Evolutionary conservation across 1,140 invertebrate species (phyloP).

Genomic region (Pentalonia nigronervosa): DNA sequence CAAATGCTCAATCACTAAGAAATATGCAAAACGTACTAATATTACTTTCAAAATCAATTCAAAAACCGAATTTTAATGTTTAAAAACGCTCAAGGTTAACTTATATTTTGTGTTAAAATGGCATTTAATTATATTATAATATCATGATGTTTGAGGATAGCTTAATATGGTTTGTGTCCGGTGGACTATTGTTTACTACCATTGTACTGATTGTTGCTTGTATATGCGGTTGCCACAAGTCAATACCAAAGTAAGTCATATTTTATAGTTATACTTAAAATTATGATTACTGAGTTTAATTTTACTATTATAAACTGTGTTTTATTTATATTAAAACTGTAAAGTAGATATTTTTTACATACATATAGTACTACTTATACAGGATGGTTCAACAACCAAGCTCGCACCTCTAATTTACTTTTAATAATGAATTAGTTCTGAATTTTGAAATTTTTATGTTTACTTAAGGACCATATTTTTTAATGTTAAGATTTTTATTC

Average conservation of each 20-base stretch:
- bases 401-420: background rate
- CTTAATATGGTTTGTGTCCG: constrained; percentile 56
- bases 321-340: background rate
- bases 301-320: background rate
- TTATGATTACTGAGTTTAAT: constrained; percentile 1
- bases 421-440: background rate
- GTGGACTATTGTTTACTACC: constrained; percentile 47
- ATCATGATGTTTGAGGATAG: constrained; percentile 51
- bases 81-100: background rate
- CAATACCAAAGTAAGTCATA: constrained; percentile 62
- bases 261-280: constrained; percentile 40
- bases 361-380: background rate
- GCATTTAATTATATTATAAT: constrained; percentile 28
- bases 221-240: constrained; percentile 63
- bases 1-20: background rate
- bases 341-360: background rate
- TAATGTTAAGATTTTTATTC: background rate
- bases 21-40: background rate
- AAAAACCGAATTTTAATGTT: constrained; percentile 30
- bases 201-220: constrained; percentile 59
- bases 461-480: background rate
- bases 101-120: constrained; percentile 25
- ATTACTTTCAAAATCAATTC: background rate
- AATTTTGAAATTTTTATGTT: background rate
- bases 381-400: background rate